phyloP scores from a whole-genome alignment of 2,888 invertebrate species.

The Sericinus montela region DNA sequence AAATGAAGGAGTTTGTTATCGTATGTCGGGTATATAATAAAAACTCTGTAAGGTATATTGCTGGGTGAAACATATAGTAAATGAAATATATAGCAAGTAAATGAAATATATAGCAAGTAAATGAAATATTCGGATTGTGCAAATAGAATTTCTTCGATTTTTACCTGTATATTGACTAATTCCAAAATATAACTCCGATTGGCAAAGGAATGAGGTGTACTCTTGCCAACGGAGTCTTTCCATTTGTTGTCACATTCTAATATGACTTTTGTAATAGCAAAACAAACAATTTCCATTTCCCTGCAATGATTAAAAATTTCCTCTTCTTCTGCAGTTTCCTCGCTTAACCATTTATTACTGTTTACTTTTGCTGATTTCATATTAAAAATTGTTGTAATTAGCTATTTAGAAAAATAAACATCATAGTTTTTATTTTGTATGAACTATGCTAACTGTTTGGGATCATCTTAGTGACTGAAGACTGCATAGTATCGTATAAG shows the following conservation, averaged over 20 bases:
- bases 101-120: too few relatives aligned
- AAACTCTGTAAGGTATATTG: too few relatives aligned
- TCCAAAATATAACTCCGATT: constrained; percentile 71
- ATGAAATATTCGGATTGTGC: too few relatives aligned
- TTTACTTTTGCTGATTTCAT: constrained; percentile 51
- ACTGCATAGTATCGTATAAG: constrained; percentile 43
- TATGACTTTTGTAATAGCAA: constrained; percentile 64
- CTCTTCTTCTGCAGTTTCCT: constrained; percentile 71
- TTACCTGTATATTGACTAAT: constrained; percentile 73
- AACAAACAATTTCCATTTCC: constrained; percentile 70
- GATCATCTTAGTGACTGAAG: constrained; percentile 54
- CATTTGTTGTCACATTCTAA: constrained; percentile 72
- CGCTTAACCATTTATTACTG: constrained; percentile 76
- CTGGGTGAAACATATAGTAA: too few relatives aligned
- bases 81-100: too few relatives aligned
- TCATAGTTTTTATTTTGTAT: constrained; percentile 20
- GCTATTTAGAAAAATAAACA: constrained; percentile 18
- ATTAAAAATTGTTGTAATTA: constrained; percentile 21
- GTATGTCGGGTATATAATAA: too few relatives aligned
- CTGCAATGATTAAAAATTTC: constrained; percentile 71
- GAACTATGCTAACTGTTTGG: constrained; percentile 44
- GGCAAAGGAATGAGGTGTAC: constrained; percentile 47
- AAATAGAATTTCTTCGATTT: constrained; percentile 16
- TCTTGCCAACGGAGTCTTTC: constrained; percentile 50
- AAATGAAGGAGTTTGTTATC: too few relatives aligned